Evolutionary conservation across 2,113 vertebrate genomes (phyloP).

Genomic region (Myanophis thanlyinensis): DNA sequence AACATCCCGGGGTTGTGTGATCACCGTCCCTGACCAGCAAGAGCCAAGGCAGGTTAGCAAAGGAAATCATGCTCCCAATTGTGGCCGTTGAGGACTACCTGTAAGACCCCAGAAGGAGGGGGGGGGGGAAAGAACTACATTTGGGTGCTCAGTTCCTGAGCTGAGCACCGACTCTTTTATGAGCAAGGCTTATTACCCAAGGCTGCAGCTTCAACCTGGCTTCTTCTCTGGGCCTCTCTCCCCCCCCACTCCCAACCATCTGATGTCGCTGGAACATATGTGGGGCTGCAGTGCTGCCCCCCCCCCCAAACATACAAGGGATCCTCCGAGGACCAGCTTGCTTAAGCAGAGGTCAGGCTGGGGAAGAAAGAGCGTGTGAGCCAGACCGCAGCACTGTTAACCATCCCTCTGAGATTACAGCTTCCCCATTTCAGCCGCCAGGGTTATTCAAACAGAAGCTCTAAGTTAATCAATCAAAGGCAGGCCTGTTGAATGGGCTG

Average conservation of each 20-base stretch:
- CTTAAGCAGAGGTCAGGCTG: conserved; percentile 33
- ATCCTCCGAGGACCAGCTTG: conserved; percentile 17
- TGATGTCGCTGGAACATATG: neutral
- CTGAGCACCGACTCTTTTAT: neutral
- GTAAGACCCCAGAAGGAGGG: neutral
- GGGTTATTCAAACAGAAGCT: conserved; percentile 54
- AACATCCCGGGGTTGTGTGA: neutral
- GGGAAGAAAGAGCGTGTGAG: conserved; percentile 53
- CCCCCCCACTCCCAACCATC: neutral
- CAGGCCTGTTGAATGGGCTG: conserved; percentile 10
- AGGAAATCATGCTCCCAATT: neutral
- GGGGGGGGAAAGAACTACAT: neutral
- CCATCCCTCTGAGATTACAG: conserved; percentile 47
- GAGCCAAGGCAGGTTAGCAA: neutral
- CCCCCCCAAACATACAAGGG: conserved; percentile 23
- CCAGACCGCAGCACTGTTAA: conserved; percentile 17
- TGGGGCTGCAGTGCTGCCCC: neutral
- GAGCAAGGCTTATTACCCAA: neutral
- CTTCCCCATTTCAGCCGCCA: neutral
- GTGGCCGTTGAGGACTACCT: no score
- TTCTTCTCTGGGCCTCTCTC: no score
- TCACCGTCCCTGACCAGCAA: neutral
- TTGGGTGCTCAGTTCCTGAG: neutral
- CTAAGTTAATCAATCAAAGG: conserved; percentile 45
- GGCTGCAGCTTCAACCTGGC: neutral